phyloP scores from a whole-genome alignment of 2,113 vertebrate species.

The Danionella cerebrum region DNA sequence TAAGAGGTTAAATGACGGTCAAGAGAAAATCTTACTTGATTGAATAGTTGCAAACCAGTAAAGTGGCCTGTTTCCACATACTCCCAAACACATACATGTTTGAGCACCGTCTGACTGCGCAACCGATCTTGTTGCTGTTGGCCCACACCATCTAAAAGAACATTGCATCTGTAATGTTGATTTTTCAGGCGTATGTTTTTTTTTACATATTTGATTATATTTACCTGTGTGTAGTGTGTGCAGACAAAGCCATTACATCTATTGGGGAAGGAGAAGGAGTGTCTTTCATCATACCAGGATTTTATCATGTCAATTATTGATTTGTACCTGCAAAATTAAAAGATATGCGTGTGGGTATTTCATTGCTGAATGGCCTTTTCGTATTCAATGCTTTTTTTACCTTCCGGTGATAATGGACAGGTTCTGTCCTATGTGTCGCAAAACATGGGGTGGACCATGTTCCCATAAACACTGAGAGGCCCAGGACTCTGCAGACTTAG shows the following conservation, averaged over 20 bases:
- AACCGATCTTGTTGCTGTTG: conserved; percentile 76
- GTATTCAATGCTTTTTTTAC: conserved; percentile 45
- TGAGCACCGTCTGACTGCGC: conserved; percentile 71
- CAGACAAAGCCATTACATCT: conserved; percentile 72
- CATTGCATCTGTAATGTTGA: no score
- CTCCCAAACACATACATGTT: conserved; percentile 74
- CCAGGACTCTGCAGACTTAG: conserved; percentile 77
- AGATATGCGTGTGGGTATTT: no score
- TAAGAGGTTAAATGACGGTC: neutral
- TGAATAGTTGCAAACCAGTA: conserved; percentile 88
- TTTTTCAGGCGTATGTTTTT: no score
- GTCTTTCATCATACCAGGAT: conserved; percentile 77
- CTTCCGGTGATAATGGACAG: conserved; percentile 78
- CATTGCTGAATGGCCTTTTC: no score
- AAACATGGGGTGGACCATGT: conserved; percentile 73
- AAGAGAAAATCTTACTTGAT: conserved; percentile 72
- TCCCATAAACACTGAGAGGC: conserved; percentile 78
- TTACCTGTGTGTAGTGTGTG: conserved; percentile 85
- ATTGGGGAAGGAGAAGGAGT: conserved; percentile 73
- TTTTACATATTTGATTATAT: no score
- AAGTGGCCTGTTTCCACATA: conserved; percentile 66
- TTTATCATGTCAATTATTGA: conserved; percentile 73
- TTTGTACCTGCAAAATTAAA: conserved; percentile 58
- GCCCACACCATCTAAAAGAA: conserved; percentile 92
- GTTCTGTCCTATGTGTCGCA: conserved; percentile 80